Evolutionary conservation across 2,113 vertebrate genomes (phyloP), one percentile per base, ranked within the genome.

Genomic region (Strix uralensis): DNA sequence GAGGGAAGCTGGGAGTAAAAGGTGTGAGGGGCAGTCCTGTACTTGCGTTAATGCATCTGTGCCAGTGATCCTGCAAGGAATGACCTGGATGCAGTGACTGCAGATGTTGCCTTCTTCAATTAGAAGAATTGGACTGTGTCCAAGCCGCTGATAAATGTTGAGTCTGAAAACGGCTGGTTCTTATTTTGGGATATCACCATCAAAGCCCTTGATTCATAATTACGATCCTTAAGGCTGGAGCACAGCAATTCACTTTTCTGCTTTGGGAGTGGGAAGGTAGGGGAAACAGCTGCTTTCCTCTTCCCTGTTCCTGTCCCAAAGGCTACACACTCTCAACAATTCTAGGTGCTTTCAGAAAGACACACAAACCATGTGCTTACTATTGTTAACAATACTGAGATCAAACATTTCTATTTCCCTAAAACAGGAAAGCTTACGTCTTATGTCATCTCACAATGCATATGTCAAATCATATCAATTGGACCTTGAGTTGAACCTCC

Each of bases 181-280:
- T 93, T 96, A 91, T 96, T 96, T 95, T 96, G 90, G 88, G 82
- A 93, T 92, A 86, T 95, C 61, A 75, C 92, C 44, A 89, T 84
- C 44, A 63, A 91, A 94, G 72, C 94, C 81, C 77, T 95, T 96
- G 91, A 92, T 79, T 91, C 40, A 32, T 96, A 94, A 95, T 94
- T 95, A 74, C 1, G 0, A 86, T 85, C 81, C 74, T 96, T 66
- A 81, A 92, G 69, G 70, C 83, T 94, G 61, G 47, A 95, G 80
- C 89, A 91, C 66, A 91, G 91, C 77, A 91, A 89, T 91, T 96
- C 57, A 36, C 40, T 94, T 89, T 94, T 95, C 86, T 3, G 40
- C 74, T 95, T 90, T 86, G 66, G 74, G 83, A 93, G 73, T 79
- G 44, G 49, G 77, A 89, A 94, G 91, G 72, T 88, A 86, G 40